phyloP scores from a whole-genome alignment of 1,140 invertebrate genomes.

The Rhagoletis pomonella region DNA sequence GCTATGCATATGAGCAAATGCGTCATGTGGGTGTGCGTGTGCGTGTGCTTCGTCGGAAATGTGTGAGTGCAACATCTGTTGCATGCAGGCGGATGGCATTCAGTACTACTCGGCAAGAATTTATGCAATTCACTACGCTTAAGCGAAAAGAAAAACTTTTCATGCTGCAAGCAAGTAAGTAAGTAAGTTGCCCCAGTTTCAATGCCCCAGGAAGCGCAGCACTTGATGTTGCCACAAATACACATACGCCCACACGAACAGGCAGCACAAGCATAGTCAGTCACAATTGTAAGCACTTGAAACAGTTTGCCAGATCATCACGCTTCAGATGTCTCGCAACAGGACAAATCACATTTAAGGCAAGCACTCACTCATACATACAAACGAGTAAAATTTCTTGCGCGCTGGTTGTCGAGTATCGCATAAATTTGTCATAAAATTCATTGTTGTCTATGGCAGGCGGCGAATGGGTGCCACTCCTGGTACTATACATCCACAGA shows the following conservation, averaged over 20 bases:
- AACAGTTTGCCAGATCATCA: constrained; percentile 33
- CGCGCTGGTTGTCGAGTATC: constrained; percentile 4
- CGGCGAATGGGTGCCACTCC: not conserved
- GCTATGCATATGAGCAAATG: too few species aligned
- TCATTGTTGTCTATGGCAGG: constrained; percentile 34
- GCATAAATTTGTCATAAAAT: constrained; percentile 50
- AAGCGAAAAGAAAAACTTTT: not conserved
- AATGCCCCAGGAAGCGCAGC: not conserved
- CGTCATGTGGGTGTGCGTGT: too few species aligned
- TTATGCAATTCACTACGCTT: constrained; percentile 11
- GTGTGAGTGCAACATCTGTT: constrained; percentile 5
- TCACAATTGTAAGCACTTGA: not conserved
- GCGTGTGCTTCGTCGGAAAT: too few species aligned
- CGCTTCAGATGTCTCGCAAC: constrained; percentile 9
- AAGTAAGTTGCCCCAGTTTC: not conserved
- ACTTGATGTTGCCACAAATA: not conserved
- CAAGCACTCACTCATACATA: not conserved
- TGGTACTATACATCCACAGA: not conserved
- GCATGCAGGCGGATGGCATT: not conserved
- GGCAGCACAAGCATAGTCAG: not conserved
- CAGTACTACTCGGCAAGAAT: not conserved
- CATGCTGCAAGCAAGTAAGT: not conserved
- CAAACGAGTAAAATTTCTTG: not conserved
- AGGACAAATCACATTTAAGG: constrained; percentile 43
- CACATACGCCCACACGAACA: not conserved